These are phyloP conservation scores for Eufriesea mexicana DNA, from an alignment of 1,140 invertebrate species.

Conservation along the genomic window DNA sequence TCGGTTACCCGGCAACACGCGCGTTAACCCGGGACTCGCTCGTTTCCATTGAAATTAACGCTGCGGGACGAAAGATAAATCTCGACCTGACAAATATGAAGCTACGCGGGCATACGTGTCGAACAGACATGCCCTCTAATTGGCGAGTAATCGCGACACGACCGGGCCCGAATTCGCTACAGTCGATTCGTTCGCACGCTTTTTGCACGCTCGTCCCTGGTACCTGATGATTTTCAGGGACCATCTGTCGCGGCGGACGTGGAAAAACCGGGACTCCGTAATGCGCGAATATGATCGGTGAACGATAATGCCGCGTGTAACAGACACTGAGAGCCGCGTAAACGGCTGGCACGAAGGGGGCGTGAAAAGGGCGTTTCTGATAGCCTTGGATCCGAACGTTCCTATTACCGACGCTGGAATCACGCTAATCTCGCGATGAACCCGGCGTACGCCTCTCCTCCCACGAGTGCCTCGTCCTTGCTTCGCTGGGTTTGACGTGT, in stretches of 20 bases:
- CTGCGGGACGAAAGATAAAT: not conserved
- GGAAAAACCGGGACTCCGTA: not conserved
- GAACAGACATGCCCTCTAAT: slow-evolving; percentile 3
- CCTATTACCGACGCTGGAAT: slow-evolving; percentile 29
- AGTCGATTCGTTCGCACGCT: too few species aligned
- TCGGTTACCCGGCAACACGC: not conserved
- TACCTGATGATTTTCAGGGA: not conserved
- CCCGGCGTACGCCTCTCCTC: not conserved
- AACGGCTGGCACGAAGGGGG: not conserved
- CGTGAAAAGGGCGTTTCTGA: slow-evolving; percentile 46
- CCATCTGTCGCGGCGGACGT: too few species aligned
- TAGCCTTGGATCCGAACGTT: slow-evolving; percentile 29
- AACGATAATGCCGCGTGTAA: not conserved
- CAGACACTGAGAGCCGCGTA: not conserved
- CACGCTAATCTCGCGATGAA: slow-evolving; percentile 27
- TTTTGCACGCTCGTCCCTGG: too few species aligned
- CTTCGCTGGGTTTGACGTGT: not conserved
- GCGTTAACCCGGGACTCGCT: not conserved
- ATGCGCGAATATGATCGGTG: not conserved
- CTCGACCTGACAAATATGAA: not conserved
- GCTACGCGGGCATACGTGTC: not conserved
- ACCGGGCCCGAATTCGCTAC: not conserved
- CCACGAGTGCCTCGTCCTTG: not conserved
- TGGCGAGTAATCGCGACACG: slow-evolving; percentile 12
- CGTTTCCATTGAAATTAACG: not conserved